Evolutionary conservation across 2,797 vertebrate species (phyloP).

Genomic region (Pteropus rufus): DNA sequence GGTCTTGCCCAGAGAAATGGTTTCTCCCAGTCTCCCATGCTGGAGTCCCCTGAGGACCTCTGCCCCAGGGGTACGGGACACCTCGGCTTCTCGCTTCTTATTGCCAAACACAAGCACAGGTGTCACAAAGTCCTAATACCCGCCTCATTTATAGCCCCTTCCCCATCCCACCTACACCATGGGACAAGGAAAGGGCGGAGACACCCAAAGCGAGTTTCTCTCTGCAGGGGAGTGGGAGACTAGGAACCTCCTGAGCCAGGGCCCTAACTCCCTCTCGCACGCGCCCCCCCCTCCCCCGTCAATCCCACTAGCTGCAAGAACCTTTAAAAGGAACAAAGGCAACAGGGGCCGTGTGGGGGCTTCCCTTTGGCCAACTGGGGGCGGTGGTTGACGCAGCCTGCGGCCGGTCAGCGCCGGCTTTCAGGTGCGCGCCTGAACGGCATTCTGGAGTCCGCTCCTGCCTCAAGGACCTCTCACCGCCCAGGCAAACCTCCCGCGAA

Average conservation of each 20-base stretch:
- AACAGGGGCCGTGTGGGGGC: background rate
- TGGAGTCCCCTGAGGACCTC: background rate
- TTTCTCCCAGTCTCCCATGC: background rate
- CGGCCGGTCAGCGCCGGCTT: background rate
- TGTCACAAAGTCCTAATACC: constrained; percentile 42
- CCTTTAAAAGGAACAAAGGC: constrained; percentile 73
- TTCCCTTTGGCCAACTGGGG: background rate
- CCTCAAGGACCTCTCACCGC: background rate
- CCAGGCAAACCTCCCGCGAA: background rate
- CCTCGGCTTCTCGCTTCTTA: background rate
- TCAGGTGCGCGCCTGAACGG: constrained; percentile 39
- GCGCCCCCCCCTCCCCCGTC: background rate
- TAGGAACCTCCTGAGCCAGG: background rate
- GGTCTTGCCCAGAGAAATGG: constrained; percentile 44
- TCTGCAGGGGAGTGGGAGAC: background rate
- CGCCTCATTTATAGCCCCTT: background rate
- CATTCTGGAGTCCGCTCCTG: background rate
- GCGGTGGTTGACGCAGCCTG: constrained; percentile 8
- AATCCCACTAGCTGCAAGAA: constrained; percentile 51
- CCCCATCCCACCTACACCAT: background rate
- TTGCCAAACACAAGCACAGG: constrained; percentile 45
- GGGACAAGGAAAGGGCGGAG: background rate
- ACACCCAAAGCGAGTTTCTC: background rate
- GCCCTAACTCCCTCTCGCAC: background rate
- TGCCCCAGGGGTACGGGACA: background rate